A percentile compares a stretch with the other conserved stretches of the same genome.
Conservation (phyloP, 2,113 vertebrate species). For the Philantomba maxwellii region DNA sequence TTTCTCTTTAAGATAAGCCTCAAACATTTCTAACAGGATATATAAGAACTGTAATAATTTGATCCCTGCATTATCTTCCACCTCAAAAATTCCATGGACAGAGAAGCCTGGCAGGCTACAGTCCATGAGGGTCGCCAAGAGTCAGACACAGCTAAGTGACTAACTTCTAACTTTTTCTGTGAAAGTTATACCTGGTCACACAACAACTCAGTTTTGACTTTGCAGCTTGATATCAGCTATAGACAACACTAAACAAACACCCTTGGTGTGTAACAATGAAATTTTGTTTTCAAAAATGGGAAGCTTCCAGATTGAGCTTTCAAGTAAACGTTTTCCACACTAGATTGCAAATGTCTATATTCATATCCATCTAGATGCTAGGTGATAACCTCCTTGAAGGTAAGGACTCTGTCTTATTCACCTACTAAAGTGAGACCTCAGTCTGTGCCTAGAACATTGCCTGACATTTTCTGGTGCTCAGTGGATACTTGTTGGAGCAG, state of each 20-base stretch:
- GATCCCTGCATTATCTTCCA: not conserved
- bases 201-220: not conserved
- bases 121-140: not conserved
- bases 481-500: not conserved
- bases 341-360: not conserved
- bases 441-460: not conserved
- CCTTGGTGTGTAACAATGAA: not conserved
- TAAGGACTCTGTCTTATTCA: not conserved
- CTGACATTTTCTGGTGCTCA: not conserved
- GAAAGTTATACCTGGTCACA: not conserved
- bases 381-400: not conserved
- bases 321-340: not conserved
- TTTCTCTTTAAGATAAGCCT: not conserved
- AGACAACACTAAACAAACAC: not conserved
- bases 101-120: not conserved
- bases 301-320: not conserved
- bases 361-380: rapidly evolving
- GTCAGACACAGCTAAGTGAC: not conserved
- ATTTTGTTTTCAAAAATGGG: not conserved
- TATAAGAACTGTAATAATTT: not conserved
- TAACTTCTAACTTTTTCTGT: not conserved
- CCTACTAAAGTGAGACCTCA: not conserved
- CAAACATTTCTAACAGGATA: not conserved
- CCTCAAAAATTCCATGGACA: not conserved
- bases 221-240: not conserved